Percentiles rank a stretch among this genome's conserved stretches.
Evolutionary conservation across 1,140 invertebrate genomes (phyloP).

Genomic region (Lysiphlebus fabarum): DNA sequence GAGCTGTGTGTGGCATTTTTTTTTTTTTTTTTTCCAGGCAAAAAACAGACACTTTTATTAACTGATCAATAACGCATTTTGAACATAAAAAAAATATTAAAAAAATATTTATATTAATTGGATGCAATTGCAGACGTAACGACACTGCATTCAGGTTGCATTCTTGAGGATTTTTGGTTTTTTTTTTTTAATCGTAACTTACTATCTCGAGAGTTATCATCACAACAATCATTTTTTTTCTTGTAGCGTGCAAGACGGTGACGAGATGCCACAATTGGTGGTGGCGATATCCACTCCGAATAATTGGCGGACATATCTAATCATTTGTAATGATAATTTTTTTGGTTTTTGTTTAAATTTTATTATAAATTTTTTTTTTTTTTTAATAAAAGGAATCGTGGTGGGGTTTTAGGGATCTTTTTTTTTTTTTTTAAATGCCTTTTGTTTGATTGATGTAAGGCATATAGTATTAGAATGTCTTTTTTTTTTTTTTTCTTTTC

Average conservation of each 20-base stretch:
- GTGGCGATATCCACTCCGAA: constrained; percentile 46
- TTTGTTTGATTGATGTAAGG: too few relatives aligned
- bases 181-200: constrained; percentile 40
- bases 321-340: constrained; percentile 24
- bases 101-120: too few relatives aligned
- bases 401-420: too few relatives aligned
- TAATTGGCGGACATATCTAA: constrained; percentile 50
- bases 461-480: too few relatives aligned
- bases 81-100: constrained; percentile 7
- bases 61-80: background rate
- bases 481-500: too few relatives aligned
- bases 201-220: constrained; percentile 52
- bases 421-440: too few relatives aligned
- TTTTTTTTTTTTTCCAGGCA: constrained; percentile 29
- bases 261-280: constrained; percentile 38
- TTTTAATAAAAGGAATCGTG: too few relatives aligned
- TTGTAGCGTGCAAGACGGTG: constrained; percentile 51
- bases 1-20: background rate
- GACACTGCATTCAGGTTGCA: constrained; percentile 39
- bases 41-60: constrained; percentile 31
- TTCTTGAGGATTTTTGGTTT: constrained; percentile 21
- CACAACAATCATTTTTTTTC: constrained; percentile 56
- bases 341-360: too few relatives aligned
- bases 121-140: constrained; percentile 33
- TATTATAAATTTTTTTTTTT: too few relatives aligned